phyloP scores from a whole-genome alignment of 1,140 invertebrate species.

The Aradophagus sp. region DNA sequence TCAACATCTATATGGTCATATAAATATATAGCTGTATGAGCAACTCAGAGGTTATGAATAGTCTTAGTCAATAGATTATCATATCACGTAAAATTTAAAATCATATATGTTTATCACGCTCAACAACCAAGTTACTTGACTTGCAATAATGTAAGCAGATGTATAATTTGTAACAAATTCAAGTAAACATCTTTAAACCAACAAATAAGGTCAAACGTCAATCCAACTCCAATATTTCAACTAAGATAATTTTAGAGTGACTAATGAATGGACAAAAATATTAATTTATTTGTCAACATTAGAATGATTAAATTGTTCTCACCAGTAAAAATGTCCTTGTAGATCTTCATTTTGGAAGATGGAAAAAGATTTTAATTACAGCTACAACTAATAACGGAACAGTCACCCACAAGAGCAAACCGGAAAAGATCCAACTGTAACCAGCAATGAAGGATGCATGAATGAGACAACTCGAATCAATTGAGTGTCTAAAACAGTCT shows the following conservation, averaged over 20 bases:
- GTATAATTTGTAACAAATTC: too few species aligned
- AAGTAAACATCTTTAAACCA: conserved; percentile 4
- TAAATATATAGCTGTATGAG: too few species aligned
- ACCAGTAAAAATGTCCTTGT: conserved; percentile 96
- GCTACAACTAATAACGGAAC: conserved; percentile 79
- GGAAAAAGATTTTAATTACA: conserved; percentile 79
- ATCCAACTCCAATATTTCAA: conserved; percentile 8
- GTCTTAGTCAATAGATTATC: too few species aligned
- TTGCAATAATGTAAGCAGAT: too few species aligned
- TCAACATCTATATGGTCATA: too few species aligned
- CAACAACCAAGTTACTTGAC: too few species aligned
- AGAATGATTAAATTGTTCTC: conserved; percentile 64
- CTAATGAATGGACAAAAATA: conserved; percentile 59
- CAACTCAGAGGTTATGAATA: too few species aligned
- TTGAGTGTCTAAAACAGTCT: neutral
- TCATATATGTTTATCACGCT: too few species aligned
- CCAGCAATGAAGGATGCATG: conserved; percentile 15
- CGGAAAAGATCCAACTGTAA: conserved; percentile 73
- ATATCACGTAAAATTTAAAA: too few species aligned
- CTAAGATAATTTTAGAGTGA: neutral
- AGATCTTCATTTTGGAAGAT: conserved; percentile 94
- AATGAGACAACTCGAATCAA: conserved; percentile 30
- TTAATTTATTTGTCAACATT: neutral
- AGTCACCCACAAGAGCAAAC: conserved; percentile 77
- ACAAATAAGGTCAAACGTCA: conserved; percentile 45